Base-by-base conservation (phyloP, 2,888 invertebrate genomes). In the Leptopilina syphax region DNA sequence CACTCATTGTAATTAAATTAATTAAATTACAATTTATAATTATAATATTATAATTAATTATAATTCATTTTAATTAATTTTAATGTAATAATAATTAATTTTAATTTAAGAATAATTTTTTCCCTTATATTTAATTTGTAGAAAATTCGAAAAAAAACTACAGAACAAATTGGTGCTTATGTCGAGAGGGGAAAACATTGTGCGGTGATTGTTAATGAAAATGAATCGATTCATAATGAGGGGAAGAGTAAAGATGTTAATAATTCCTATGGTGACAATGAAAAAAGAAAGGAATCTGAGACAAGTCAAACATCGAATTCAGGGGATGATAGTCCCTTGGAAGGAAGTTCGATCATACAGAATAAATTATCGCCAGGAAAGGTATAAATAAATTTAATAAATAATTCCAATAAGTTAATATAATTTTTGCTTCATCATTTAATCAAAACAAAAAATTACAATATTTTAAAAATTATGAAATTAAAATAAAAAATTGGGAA, bases 361-460 rank as follows among this genome's bases (percentile, higher is more conserved):
- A 95, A 95, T 3, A 95, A 95, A 86, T 89, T 96, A 83, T 94
- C 95, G 24, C 94, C 95, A n/a, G 96, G 95, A 82, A 95, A 96
- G 93, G 96, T 95, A 86, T 82, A 79, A 34, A 34, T 34, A 34
- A 34, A 34, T 34, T 34, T 34, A 0, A 54, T 1, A 65, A 65
- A 57, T 57, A 5, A 57, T 12, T 57, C 12, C 12, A 4, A 13
- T 57, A 13, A 57, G 13, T 60, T 18, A n/a, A n/a, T 27, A 66
- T n/a, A 60, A n/a, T 60, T 60, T 60, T 60, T 10, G 1, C 27
- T 27, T 18, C 18, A 18, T 18, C 18, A 18, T 18, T 18, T 18
- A 18, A 18, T 18, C 18, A 18, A 34, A 34, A 34, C 34, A 34
- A 34, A 34, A 27, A 27, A 18, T 18, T 18, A 18, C 18, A 18